These are phyloP conservation scores for Ennomos erosarius DNA, from an alignment of 2,888 invertebrate species.

Conservation along the genomic window DNA sequence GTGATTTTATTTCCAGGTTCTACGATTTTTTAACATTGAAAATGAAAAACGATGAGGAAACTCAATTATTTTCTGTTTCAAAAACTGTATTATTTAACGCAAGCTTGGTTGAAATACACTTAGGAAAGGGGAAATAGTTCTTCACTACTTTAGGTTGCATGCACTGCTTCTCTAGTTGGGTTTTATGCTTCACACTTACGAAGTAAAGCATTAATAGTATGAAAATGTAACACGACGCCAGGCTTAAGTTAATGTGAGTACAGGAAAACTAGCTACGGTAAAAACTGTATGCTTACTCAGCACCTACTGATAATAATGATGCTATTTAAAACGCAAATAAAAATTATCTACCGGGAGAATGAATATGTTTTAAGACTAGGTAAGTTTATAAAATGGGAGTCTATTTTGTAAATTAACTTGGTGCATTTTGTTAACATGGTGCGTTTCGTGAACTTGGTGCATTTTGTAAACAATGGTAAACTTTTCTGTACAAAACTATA, in stretches of 20 bases:
- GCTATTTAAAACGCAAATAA: not conserved
- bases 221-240: slow-evolving; percentile 22
- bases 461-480: not conserved
- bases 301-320: slow-evolving; percentile 18
- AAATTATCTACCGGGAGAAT: not conserved
- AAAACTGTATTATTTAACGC: too few species aligned
- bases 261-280: slow-evolving; percentile 23
- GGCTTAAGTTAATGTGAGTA: slow-evolving; percentile 26
- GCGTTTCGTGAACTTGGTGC: not conserved
- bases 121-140: not conserved
- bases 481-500: too few species aligned
- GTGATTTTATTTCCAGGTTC: too few species aligned
- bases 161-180: not conserved
- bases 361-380: too few species aligned
- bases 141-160: not conserved
- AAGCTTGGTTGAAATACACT: too few species aligned
- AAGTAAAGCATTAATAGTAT: slow-evolving; percentile 14
- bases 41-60: too few species aligned
- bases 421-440: not conserved
- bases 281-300: slow-evolving; percentile 20
- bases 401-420: not conserved
- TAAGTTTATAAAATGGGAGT: too few species aligned
- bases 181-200: not conserved
- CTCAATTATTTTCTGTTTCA: too few species aligned
- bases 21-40: too few species aligned